These are phyloP conservation scores for Morpho deidamia DNA, from an alignment of 2,888 invertebrate genomes.

Conservation along the genomic window DNA sequence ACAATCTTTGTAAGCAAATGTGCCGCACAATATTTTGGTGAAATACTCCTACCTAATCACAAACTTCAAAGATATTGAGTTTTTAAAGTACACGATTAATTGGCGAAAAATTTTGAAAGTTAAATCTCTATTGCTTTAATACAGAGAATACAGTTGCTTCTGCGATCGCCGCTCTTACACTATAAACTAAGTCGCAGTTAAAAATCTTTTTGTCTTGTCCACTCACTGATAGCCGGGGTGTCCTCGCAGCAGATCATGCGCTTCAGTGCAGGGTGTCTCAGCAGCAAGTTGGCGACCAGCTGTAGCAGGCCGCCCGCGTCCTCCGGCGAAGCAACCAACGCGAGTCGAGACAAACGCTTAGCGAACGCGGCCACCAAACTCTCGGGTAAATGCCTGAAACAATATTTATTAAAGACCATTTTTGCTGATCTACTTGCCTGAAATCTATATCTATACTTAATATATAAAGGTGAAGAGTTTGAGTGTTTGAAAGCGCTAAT, in stretches of 20 bases:
- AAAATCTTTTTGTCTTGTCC: not conserved
- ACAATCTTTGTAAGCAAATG: too few relatives aligned
- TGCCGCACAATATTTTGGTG: too few relatives aligned
- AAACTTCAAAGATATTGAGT: too few relatives aligned
- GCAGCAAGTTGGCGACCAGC: constrained; percentile 90
- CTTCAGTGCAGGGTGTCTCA: constrained; percentile 90
- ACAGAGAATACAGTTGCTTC: not conserved
- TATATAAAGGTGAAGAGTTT: too few relatives aligned
- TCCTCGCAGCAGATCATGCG: constrained; percentile 67
- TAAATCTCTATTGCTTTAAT: too few relatives aligned
- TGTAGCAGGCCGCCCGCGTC: constrained; percentile 87
- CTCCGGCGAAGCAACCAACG: constrained; percentile 89
- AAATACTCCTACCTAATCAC: too few relatives aligned
- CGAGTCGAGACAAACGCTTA: constrained; percentile 91
- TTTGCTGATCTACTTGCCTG: not conserved
- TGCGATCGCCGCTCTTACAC: too few relatives aligned
- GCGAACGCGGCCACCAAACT: constrained; percentile 95
- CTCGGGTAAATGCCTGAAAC: constrained; percentile 91
- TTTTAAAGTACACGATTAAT: too few relatives aligned
- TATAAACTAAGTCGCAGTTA: too few relatives aligned
- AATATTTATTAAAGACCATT: not conserved
- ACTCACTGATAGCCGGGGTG: constrained; percentile 58
- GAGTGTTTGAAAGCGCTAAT: too few relatives aligned
- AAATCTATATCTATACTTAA: too few relatives aligned
- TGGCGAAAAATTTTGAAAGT: too few relatives aligned